Base-by-base conservation (phyloP, 2,797 vertebrate genomes). In the Spinibarbus caldwelli region DNA sequence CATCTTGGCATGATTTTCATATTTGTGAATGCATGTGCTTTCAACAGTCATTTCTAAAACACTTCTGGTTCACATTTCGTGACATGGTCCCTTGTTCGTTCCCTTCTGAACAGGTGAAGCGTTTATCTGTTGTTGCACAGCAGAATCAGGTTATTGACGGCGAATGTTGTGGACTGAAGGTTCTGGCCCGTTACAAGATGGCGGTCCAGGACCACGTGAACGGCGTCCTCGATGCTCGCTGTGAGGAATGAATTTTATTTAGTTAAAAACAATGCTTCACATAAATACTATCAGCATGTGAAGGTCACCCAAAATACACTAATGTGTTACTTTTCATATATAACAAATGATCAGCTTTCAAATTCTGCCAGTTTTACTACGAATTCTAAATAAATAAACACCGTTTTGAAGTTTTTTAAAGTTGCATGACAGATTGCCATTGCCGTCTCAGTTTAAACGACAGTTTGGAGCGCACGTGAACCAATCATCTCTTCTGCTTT, bases 141-240 rank as follows among this genome's bases (percentile, higher is more conserved):
- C 79, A 98, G 92, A 73, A 99, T 95, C 70, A 99, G 95, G 89
- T 97, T 99, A 93, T 99, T 97, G 34, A 99, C 95, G 0, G 98
- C 97, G 0, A 94, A 91, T 66, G 95, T 91, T 0, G 98, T 99
- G 11, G 98, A 99, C 90, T 95, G 94, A 26, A 94, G 89, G 3
- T 99, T 99, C 95, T 99, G 98, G 36, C 97, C 98, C 0, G 98
- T 99, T 91, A 99, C 94, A n/a, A 99, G 93, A 90, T 99, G 98
- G 90, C 97, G 96, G 93, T 99, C 98, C 89, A 99, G 87, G 76
- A 99, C 97, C 0, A 98, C 93, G 0, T 99, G 98, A 5, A 97
- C 88, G 0, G 96, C 96, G 5, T 97, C 97, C 0, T 97, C 97
- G 90, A 93, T 90, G 66, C 98, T 99, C 80, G 97, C 98, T 99